These are phyloP conservation scores for Vireo altiloquus DNA, from an alignment of 2,113 vertebrate genomes.

Conservation along the genomic window DNA sequence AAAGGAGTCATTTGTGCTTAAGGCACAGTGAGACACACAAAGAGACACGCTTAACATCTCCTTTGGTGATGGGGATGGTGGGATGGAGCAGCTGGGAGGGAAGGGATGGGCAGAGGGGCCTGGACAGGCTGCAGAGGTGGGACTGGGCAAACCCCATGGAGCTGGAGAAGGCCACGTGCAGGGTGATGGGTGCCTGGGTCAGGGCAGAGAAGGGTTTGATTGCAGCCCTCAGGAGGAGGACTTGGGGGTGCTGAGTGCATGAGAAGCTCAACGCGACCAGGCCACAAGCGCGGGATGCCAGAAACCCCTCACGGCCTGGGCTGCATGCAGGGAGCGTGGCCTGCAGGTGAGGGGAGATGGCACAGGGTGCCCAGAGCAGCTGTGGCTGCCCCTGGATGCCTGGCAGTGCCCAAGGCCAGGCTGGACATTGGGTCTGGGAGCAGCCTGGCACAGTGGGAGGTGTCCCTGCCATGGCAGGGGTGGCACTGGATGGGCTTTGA, in stretches of 20 bases:
- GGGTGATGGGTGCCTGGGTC: too few species aligned
- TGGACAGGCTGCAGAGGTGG: background rate
- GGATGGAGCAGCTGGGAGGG: background rate
- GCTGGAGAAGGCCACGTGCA: background rate
- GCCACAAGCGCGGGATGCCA: background rate
- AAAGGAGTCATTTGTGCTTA: background rate
- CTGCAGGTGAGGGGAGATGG: background rate
- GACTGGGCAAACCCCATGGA: background rate
- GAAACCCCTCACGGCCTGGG: fast-evolving
- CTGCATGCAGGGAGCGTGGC: background rate
- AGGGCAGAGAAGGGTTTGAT: too few species aligned
- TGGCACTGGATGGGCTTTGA: fast-evolving
- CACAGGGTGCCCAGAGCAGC: background rate
- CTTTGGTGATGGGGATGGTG: background rate
- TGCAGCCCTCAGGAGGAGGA: background rate
- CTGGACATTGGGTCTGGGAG: fast-evolving
- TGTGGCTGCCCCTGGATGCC: background rate
- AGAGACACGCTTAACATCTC: background rate
- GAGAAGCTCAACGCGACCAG: background rate
- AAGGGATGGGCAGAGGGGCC: background rate
- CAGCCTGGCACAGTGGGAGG: fast-evolving
- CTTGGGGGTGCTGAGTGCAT: background rate
- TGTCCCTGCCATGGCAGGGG: background rate
- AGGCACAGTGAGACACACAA: background rate
- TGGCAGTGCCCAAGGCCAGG: background rate